Base-by-base conservation (phyloP, 2,797 vertebrate genomes). In the Tragelaphus oryx region DNA sequence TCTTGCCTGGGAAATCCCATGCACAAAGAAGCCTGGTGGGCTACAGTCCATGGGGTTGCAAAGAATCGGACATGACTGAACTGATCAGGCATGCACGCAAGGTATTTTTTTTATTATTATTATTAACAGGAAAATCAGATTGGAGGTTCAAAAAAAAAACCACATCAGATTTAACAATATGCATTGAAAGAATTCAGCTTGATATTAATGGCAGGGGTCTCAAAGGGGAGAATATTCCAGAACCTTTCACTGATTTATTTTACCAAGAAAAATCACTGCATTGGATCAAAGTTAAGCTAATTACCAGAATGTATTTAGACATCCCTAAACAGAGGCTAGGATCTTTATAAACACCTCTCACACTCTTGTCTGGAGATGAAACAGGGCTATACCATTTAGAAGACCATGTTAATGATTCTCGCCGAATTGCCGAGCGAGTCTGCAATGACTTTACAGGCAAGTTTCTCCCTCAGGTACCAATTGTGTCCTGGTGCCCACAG, bases 401-500 rank as follows among this genome's bases (percentile, higher is more conserved):
- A 91, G 94, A 93, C 87, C 93, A 83, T 41, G 95, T 68, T 55
- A 97, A 97, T 97, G 94, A 95, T 91, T 97, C 93, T 97, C 95
- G 84, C 57, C 52, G 89, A 96, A 97, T 97, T 93, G 94, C 95
- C 89, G 96, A 96, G 95, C 55, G 96, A 96, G 95, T 97, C 88
- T 96, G 95, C 97, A 97, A 97, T 95, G 97, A 96, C 96, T 97
- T 97, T 97, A 87, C 54, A 60, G 96, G 95, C 96, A 97, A 95
- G 50, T 50, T 94, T 86, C 94, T 97, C 96, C 97, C 46, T 1
- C 79, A 37, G 52, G 82, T 95, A n/a, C 87, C 96, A 95, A 28
- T 89, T 94, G 87, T 30, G 52, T 92, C 81, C 57, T 4, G 37
- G 33, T 82, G 74, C 90, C 97, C 97, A 94, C 74, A 93, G 96